Conservation (phyloP, 64 coral and sea anemone species). For the Actinia equina region DNA sequence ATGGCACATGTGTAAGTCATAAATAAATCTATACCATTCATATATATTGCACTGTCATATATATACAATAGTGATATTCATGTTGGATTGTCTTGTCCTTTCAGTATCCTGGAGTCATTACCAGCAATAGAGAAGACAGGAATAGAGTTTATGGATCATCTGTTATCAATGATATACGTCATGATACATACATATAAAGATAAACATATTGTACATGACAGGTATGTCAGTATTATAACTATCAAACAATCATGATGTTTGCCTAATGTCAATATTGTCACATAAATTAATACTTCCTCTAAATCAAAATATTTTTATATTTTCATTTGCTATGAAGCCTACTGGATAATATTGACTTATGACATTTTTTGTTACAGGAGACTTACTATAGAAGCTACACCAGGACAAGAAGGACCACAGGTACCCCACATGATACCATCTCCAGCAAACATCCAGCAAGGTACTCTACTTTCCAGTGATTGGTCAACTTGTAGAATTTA, state of each 20-base stretch:
- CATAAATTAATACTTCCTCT: too few relatives aligned
- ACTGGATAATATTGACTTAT: neutral
- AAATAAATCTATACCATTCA: neutral
- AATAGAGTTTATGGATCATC: constrained; percentile 63
- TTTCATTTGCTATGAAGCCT: too few relatives aligned
- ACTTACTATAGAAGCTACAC: neutral
- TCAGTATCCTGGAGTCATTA: constrained; percentile 60
- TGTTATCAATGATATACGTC: constrained; percentile 68
- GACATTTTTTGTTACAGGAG: neutral
- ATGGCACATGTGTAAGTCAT: constrained; percentile 62
- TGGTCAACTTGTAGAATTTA: neutral
- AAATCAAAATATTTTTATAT: too few relatives aligned
- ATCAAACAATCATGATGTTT: too few relatives aligned
- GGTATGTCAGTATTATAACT: neutral
- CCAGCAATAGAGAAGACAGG: constrained; percentile 85
- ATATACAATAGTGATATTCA: neutral
- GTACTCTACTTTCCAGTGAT: neutral
- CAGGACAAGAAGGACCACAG: neutral
- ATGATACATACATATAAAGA: constrained; percentile 88
- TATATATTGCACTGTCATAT: neutral
- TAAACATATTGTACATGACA: constrained; percentile 59
- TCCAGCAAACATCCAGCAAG: neutral
- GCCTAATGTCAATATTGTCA: too few relatives aligned
- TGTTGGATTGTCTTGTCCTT: neutral
- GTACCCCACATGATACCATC: neutral